A percentile compares a stretch with the other conserved stretches of the same genome.
Evolutionary conservation across 2,888 invertebrate genomes (phyloP).

Genomic region (Heteropelma amictum): DNA sequence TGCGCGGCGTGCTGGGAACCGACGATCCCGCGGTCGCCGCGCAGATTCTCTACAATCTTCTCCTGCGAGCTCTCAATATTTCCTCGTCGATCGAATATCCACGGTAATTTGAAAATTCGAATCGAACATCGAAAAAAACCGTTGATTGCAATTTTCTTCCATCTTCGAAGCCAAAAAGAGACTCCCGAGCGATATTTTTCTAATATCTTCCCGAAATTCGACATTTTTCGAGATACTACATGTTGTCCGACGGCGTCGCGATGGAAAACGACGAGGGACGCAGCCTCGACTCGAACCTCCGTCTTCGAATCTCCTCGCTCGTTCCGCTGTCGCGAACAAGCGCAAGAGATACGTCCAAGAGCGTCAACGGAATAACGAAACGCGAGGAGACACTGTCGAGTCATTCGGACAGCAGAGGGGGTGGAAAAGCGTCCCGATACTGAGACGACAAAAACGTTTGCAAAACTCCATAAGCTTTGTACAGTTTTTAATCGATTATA

Average conservation of each 20-base stretch:
- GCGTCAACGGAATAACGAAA: slow-evolving; percentile 85
- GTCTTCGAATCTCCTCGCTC: slow-evolving; percentile 58
- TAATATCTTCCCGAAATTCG: neutral
- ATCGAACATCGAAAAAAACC: too few relatives aligned
- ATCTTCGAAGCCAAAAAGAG: too few relatives aligned
- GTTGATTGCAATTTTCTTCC: neutral
- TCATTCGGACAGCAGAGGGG: slow-evolving; percentile 87
- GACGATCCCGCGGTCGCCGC: slow-evolving; percentile 79
- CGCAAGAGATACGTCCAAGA: slow-evolving; percentile 70
- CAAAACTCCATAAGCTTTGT: slow-evolving; percentile 26
- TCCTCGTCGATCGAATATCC: slow-evolving; percentile 79
- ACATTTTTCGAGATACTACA: slow-evolving; percentile 65
- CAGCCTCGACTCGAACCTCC: slow-evolving; percentile 63
- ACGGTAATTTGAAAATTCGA: slow-evolving; percentile 71
- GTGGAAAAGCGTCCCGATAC: slow-evolving; percentile 83
- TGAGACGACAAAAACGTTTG: slow-evolving; percentile 3
- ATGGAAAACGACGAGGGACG: slow-evolving; percentile 69
- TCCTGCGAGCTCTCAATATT: slow-evolving; percentile 77
- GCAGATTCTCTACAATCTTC: slow-evolving; percentile 79
- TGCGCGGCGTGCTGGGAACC: slow-evolving; percentile 79
- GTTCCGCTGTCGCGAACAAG: slow-evolving; percentile 60
- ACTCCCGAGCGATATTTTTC: neutral
- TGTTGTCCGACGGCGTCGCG: slow-evolving; percentile 67
- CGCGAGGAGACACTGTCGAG: slow-evolving; percentile 82
- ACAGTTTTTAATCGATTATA: neutral